These are phyloP conservation scores for Mechanitis mazaeus DNA, from an alignment of 2,888 invertebrate species.

Conservation along the genomic window DNA sequence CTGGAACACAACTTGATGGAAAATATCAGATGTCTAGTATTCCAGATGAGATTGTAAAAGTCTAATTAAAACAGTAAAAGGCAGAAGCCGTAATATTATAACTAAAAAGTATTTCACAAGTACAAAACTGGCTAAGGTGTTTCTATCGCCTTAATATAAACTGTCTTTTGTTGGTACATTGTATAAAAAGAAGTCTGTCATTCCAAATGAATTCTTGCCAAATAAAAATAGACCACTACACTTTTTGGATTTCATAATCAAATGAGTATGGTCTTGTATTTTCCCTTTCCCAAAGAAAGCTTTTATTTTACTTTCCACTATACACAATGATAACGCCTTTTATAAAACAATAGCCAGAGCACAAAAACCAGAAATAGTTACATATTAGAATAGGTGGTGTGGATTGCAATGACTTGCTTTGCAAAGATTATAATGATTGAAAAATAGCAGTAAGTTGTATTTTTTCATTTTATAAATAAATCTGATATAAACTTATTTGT, in stretches of 20 bases:
- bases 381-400: conserved; percentile 30
- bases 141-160: conserved; percentile 11
- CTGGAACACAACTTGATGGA: conserved; percentile 15
- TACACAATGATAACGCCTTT: conserved; percentile 17
- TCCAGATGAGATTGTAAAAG: conserved; percentile 16
- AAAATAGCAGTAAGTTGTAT: conserved; percentile 32
- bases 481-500: conserved; percentile 14
- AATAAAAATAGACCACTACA: conserved; percentile 22
- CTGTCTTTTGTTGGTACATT: conserved; percentile 25
- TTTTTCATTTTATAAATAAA: conserved; percentile 29
- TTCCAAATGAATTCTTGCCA: conserved; percentile 25
- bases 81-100: conserved; percentile 2
- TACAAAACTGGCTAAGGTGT: conserved; percentile 6
- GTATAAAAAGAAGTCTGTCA: conserved; percentile 27
- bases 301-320: conserved; percentile 31
- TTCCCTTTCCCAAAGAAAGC: conserved; percentile 28
- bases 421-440: conserved; percentile 28
- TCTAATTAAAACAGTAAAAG: conserved; percentile 14
- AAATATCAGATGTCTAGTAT: conserved; percentile 20
- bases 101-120: not conserved
- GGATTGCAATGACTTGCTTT: conserved; percentile 20
- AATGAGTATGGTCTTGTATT: conserved; percentile 21
- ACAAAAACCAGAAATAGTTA: conserved; percentile 25
- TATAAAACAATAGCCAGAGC: too few species aligned
- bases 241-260: conserved; percentile 32